A percentile compares a stretch with the other conserved stretches of the same genome.
These are phyloP conservation scores for Siderastrea siderea DNA, from an alignment of 92 coral and sea anemone genomes.

Conservation along the genomic window DNA sequence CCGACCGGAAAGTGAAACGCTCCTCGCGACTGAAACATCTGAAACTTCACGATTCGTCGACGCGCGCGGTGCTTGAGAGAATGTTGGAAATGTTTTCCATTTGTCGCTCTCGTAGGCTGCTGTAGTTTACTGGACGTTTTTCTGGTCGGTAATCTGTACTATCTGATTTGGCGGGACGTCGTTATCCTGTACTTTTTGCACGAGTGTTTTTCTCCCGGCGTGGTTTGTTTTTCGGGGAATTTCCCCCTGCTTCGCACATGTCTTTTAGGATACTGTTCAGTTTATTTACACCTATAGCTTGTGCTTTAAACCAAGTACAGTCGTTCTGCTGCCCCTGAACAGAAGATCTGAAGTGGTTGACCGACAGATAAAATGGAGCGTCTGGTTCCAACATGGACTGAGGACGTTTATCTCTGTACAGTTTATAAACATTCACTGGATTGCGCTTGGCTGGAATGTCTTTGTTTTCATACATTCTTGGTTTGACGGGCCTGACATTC, in stretches of 20 bases:
- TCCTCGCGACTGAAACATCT: conserved; percentile 8
- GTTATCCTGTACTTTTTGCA: conserved; percentile 53
- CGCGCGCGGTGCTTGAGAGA: conserved; percentile 1
- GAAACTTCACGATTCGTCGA: conserved; percentile 13
- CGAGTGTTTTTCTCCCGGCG: conserved; percentile 49
- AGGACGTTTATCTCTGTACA: conserved; percentile 32
- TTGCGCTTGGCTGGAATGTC: conserved; percentile 19
- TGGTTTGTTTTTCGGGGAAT: conserved; percentile 55
- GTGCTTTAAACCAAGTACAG: conserved; percentile 51
- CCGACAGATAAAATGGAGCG: conserved; percentile 42
- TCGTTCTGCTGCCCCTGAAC: conserved; percentile 44
- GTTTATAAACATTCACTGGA: conserved; percentile 52
- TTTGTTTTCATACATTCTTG: conserved; percentile 33
- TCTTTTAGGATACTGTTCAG: conserved; percentile 45
- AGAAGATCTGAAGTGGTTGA: conserved; percentile 37
- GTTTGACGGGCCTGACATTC: conserved; percentile 48
- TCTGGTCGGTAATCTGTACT: conserved; percentile 48
- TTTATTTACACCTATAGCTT: conserved; percentile 55
- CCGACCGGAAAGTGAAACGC: conserved; percentile 18
- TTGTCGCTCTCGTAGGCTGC: conserved; percentile 23
- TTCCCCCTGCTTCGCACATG: conserved; percentile 48
- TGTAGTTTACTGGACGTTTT: conserved; percentile 59
- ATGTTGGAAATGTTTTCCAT: conserved; percentile 40
- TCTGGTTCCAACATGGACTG: conserved; percentile 40
- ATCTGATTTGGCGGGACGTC: conserved; percentile 58